A percentile compares a stretch with the other conserved stretches of the same genome.
Evolutionary conservation across 2,888 invertebrate genomes (phyloP).

Genomic region (Taenaris catops): DNA sequence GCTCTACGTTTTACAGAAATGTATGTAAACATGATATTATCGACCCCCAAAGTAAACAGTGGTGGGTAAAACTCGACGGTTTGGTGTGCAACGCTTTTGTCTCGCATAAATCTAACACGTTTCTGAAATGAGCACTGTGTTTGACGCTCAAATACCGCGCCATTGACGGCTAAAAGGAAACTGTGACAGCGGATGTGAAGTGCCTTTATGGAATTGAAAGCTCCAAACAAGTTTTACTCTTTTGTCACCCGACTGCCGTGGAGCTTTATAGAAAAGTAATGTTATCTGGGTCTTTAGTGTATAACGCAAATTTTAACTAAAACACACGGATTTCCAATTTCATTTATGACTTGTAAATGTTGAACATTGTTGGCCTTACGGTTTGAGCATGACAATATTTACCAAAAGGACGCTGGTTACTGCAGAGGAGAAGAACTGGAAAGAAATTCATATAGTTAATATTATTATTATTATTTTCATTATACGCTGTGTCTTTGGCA

Average conservation of each 20-base stretch:
- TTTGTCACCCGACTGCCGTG: background rate
- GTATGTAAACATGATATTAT: conserved; percentile 8
- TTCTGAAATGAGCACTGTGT: conserved; percentile 20
- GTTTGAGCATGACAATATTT: too few species aligned
- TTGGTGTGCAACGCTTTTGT: background rate
- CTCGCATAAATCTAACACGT: conserved; percentile 5
- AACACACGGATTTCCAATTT: too few species aligned
- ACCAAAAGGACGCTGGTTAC: too few species aligned
- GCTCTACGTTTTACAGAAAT: too few species aligned
- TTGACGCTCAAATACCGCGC: conserved; percentile 20
- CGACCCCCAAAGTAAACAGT: conserved; percentile 5
- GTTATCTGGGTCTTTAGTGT: too few species aligned
- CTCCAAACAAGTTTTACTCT: conserved; percentile 6
- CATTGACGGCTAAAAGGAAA: conserved; percentile 21
- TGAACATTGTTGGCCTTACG: too few species aligned
- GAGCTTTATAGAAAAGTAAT: background rate
- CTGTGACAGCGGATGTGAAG: conserved; percentile 16
- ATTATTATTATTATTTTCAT: too few species aligned
- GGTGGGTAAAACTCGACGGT: background rate
- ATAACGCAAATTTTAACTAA: too few species aligned
- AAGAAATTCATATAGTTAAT: too few species aligned
- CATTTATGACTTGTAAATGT: too few species aligned
- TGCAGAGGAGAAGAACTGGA: too few species aligned
- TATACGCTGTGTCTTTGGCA: too few species aligned
- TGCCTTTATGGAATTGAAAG: conserved; percentile 17